Evolutionary conservation across 2,113 vertebrate species (phyloP), one percentile per base, ranked within the genome.

Genomic region (Oplegnathus fasciatus): DNA sequence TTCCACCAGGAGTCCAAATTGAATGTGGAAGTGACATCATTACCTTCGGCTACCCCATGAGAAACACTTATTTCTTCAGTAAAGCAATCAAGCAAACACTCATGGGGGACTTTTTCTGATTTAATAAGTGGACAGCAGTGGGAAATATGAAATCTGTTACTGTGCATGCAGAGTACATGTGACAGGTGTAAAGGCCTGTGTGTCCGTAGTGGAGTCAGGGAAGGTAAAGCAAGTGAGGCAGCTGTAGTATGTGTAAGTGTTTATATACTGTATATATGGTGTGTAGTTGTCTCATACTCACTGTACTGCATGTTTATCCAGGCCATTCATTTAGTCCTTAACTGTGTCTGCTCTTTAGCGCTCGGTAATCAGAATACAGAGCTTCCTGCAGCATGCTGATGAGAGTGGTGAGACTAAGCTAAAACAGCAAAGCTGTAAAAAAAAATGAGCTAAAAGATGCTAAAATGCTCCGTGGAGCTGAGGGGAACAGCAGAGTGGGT

Each of bases 11-110:
- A 84, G 28, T 77, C 70, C 61, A 83, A 83, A 90, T 79, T 88
- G 70, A 88, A 75, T 70, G 77, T 75, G 44, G 64, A 88, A 83
- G 79, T 86, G 78, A 86, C 76, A 91, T 88, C 81, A 84, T 88
- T 84, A 80, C 85, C 65, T 64, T 20, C 4, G 2, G 66, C 73
- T 82, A 34, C 44, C 68, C n/a, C 50, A 40, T 67, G n/a, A 34
- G 78, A 89, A 86, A 76, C 52, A 76, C 20, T 60, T 78, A 1
- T 70, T 86, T 81, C 70, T 44, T 44, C 32, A 48, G 55, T 9
- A 86, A 88, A 72, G 60, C 66, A 86, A 80, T 85, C 85, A 85
- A 58, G 76, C 30, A 62, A 87, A 81, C 40, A 61, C 66, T 55
- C 30, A 2, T 42, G 42, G 75, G 76, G 71, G 17, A 30, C 24